Base-by-base conservation (phyloP, 2,888 invertebrate species). In the Tortrix viridana region DNA sequence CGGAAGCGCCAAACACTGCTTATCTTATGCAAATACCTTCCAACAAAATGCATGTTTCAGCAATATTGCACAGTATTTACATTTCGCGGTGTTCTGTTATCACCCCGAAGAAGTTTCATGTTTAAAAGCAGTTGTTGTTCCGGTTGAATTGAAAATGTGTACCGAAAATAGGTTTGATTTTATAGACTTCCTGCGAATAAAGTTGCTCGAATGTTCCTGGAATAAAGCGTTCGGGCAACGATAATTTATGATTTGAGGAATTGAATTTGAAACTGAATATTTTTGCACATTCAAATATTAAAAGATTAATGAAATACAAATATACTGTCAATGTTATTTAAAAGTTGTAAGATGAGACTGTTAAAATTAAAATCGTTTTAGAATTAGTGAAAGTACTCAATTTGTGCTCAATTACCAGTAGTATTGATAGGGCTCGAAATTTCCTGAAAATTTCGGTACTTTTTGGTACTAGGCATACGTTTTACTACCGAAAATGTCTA, bases 31-130 rank as follows among this genome's bases (percentile, higher is more conserved):
- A 46, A 62, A 62, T 62, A 41, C 46, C 20, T 37, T 43, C 23
- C 23, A 48, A 60, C 41, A 37, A 52, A 32, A 62, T 61, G 56
- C 56, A 62, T 62, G 52, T 57, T 62, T 56, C 52, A 62, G 62
- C 46, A 52, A 50, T 52, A 52, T 55, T 49, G 55, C 49, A 41
- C 52, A 50, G 22, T 41, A 61, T 62, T 57, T 62, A 46, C 50
- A 57, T 62, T 38, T 52, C 26, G 43, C 60, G 22, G 44, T 46
- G 38, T 26, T 12, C 37, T 48, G 55, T 57, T 62, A 61, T 50
- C 55, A 62, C 55, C 62, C 20, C n/a, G n/a, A n/a, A 16, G 37
- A 60, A 61, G 55, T 61, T 55, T 61, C 43, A 50, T 47, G 56
- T 52, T n/a, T n/a, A 41, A 44, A 62, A 56, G 56, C 49, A 44